Evolutionary conservation across 2,888 invertebrate genomes (phyloP).

Genomic region (Hipparchia sbordonii): DNA sequence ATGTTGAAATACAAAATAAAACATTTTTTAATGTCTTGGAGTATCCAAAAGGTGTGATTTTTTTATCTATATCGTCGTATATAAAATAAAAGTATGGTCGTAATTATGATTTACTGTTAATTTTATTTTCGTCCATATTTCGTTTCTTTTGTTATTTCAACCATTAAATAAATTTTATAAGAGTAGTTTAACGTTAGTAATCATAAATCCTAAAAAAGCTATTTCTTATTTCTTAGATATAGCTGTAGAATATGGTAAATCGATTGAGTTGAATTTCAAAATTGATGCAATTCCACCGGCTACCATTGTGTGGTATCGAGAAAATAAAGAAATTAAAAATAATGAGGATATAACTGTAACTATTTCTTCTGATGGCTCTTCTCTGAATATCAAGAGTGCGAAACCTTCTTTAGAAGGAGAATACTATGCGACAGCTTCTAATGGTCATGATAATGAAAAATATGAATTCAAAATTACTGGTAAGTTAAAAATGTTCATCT

Average conservation of each 20-base stretch:
- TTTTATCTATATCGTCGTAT: background rate
- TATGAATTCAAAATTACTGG: slow-evolving; percentile 42
- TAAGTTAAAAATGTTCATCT: background rate
- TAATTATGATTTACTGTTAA: too few relatives aligned
- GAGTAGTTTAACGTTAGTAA: background rate
- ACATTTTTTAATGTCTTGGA: too few relatives aligned
- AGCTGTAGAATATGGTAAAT: slow-evolving; percentile 45
- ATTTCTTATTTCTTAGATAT: slow-evolving; percentile 42
- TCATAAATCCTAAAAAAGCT: background rate
- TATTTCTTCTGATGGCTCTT: slow-evolving; percentile 43
- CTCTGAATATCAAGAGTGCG: slow-evolving; percentile 50
- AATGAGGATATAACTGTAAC: slow-evolving; percentile 40
- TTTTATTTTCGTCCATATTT: too few relatives aligned
- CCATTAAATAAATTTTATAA: background rate
- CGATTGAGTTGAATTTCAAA: slow-evolving; percentile 47
- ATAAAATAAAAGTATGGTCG: too few relatives aligned
- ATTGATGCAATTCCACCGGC: slow-evolving; percentile 52
- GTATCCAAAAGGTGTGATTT: slow-evolving; percentile 15
- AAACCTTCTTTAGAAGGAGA: slow-evolving; percentile 43
- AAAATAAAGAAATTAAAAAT: slow-evolving; percentile 38
- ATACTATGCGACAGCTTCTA: slow-evolving; percentile 50
- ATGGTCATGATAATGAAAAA: slow-evolving; percentile 39
- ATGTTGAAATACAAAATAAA: too few relatives aligned
- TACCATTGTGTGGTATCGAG: slow-evolving; percentile 49
- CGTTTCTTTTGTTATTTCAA: background rate